Evolutionary conservation across 1,140 invertebrate genomes (phyloP).

Genomic region (Drosophila virilis): DNA sequence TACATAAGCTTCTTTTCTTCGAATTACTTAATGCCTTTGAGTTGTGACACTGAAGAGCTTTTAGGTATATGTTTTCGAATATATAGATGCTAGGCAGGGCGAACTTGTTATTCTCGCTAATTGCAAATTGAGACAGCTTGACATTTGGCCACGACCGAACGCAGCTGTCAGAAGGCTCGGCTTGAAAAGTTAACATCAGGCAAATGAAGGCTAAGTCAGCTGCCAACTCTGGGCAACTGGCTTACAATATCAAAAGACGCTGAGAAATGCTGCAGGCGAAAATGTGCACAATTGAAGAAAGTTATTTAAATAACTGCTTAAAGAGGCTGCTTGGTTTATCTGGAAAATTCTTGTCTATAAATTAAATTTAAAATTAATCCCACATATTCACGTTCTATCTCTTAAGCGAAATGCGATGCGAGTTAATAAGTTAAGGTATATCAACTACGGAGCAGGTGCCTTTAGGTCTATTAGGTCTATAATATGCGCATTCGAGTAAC

Average conservation of each 20-base stretch:
- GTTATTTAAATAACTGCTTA: conserved; percentile 6
- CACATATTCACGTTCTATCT: too few species aligned
- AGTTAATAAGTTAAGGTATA: too few species aligned
- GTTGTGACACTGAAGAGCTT: conserved; percentile 31
- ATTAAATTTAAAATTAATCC: too few species aligned
- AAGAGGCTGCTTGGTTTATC: not conserved
- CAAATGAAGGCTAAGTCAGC: conserved; percentile 16
- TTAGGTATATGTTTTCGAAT: conserved; percentile 8
- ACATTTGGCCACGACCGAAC: conserved; percentile 43
- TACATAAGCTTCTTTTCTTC: conserved; percentile 3
- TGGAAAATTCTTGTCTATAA: not conserved
- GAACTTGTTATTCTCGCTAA: conserved; percentile 32
- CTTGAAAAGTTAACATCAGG: conserved; percentile 6
- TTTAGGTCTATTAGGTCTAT: too few species aligned
- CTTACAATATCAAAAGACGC: conserved; percentile 26
- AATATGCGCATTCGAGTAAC: too few species aligned
- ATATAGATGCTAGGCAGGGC: conserved; percentile 17
- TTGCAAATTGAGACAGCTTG: conserved; percentile 47
- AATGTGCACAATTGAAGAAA: not conserved
- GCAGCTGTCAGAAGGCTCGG: conserved; percentile 25
- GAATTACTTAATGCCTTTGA: not conserved
- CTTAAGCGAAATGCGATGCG: too few species aligned
- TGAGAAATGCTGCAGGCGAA: not conserved
- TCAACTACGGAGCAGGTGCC: too few species aligned
- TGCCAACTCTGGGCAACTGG: conserved; percentile 16